Percentiles rank a stretch among this genome's conserved stretches.
These are phyloP conservation scores for Sceloporus undulatus DNA, from an alignment of 2,113 vertebrate species.

Conservation along the genomic window DNA sequence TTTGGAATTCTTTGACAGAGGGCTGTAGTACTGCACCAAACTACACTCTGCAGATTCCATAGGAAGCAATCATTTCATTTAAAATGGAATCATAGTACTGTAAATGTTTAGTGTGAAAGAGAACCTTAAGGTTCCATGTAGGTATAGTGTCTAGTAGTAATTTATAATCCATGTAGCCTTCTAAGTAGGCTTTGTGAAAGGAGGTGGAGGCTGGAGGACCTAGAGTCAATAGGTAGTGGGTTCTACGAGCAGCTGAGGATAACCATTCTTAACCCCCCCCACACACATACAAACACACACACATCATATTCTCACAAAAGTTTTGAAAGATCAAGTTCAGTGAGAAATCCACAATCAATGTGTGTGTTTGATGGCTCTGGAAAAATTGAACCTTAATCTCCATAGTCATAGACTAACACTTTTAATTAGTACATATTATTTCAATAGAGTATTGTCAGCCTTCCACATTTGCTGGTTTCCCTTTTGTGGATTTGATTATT, in stretches of 20 bases:
- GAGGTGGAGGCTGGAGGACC: background rate
- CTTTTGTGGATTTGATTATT: too few relatives aligned
- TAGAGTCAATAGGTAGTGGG: too few relatives aligned
- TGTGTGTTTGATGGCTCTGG: background rate
- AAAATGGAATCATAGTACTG: too few relatives aligned
- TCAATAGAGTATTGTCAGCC: background rate
- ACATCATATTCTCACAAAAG: background rate
- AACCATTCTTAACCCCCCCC: background rate
- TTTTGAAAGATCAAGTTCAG: background rate
- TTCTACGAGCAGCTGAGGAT: background rate
- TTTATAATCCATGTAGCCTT: background rate
- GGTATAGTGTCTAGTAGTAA: background rate
- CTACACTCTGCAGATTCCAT: too few relatives aligned
- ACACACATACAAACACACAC: too few relatives aligned
- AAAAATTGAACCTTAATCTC: background rate
- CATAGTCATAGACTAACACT: background rate
- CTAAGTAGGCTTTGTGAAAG: background rate
- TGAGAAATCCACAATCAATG: background rate
- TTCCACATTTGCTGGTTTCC: too few relatives aligned
- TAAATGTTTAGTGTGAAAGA: too few relatives aligned
- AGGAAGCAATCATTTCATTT: too few relatives aligned
- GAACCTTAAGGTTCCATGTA: background rate
- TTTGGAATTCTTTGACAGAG: too few relatives aligned
- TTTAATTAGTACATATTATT: background rate
- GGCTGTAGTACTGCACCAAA: too few relatives aligned